A percentile compares a stretch with the other conserved stretches of the same genome.
Conservation (phyloP, 37 sponge, comb jelly and placozoan genomes). For the Beroe ovata region DNA sequence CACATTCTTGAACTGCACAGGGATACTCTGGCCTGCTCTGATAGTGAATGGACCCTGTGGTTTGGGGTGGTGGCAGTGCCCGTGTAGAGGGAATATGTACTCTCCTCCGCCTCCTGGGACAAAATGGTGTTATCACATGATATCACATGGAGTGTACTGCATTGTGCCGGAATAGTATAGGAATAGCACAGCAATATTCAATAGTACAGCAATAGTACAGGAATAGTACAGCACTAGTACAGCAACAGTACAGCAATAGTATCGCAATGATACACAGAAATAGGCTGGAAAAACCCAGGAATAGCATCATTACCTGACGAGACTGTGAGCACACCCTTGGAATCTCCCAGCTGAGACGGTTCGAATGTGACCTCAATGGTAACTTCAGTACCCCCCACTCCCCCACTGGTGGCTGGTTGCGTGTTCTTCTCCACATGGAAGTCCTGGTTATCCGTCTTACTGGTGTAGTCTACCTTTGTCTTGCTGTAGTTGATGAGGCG, state of each 20-base stretch:
- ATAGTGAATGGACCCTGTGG: slow-evolving; percentile 94
- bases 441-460: slow-evolving; percentile 88
- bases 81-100: slow-evolving; percentile 86
- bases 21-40: slow-evolving; percentile 80
- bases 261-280: no score
- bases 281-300: no score
- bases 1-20: slow-evolving; percentile 92
- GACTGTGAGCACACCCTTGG: slow-evolving; percentile 78
- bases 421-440: slow-evolving; percentile 90
- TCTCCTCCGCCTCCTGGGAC: slow-evolving; percentile 79
- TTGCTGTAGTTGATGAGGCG: slow-evolving; percentile 82
- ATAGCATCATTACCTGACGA: slow-evolving; percentile 75
- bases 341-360: slow-evolving; percentile 87
- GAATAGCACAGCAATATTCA: no score
- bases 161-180: no score
- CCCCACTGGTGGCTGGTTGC: slow-evolving; percentile 82
- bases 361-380: slow-evolving; percentile 91
- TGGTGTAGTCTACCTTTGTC: slow-evolving; percentile 86
- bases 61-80: slow-evolving; percentile 90
- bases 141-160: no score
- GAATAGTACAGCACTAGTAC: no score
- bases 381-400: slow-evolving; percentile 77
- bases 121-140: no score
- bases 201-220: no score
- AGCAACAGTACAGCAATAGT: no score